These are phyloP conservation scores for Acipenser oxyrinchus DNA, from an alignment of 2,797 vertebrate genomes.

Conservation along the genomic window DNA sequence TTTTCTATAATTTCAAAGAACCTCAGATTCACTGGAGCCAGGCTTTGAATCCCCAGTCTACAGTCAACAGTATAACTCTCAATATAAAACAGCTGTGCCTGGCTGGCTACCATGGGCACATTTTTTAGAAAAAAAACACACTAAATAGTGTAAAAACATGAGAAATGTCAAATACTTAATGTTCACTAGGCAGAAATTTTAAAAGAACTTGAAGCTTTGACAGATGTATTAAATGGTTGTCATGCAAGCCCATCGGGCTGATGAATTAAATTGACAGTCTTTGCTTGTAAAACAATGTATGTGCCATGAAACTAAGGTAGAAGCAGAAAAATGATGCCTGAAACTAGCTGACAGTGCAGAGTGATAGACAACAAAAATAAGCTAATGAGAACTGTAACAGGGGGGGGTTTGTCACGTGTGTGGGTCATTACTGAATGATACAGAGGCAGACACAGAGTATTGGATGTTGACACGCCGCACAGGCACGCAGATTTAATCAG, in stretches of 20 bases:
- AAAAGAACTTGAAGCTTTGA: neutral
- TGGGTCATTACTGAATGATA: no score
- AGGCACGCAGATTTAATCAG: no score
- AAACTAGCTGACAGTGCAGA: no score
- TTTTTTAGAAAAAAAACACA: neutral
- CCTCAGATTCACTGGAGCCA: constrained; percentile 12
- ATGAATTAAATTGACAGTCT: neutral
- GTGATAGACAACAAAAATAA: no score
- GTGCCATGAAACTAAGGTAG: neutral
- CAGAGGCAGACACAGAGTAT: no score
- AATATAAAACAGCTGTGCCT: neutral
- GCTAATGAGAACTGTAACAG: no score
- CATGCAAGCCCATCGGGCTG: neutral
- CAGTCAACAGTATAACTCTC: neutral
- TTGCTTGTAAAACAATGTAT: neutral
- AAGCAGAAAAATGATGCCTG: neutral
- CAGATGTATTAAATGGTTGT: neutral
- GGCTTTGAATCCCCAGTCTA: no score
- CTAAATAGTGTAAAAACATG: neutral
- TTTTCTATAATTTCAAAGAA: neutral
- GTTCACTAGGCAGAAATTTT: neutral
- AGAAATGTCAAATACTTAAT: neutral
- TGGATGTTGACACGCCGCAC: no score
- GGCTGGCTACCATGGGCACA: neutral
- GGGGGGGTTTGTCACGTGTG: no score